Evolutionary conservation across 2,888 invertebrate genomes (phyloP).

Genomic region (Caenorhabditis sp.): DNA sequence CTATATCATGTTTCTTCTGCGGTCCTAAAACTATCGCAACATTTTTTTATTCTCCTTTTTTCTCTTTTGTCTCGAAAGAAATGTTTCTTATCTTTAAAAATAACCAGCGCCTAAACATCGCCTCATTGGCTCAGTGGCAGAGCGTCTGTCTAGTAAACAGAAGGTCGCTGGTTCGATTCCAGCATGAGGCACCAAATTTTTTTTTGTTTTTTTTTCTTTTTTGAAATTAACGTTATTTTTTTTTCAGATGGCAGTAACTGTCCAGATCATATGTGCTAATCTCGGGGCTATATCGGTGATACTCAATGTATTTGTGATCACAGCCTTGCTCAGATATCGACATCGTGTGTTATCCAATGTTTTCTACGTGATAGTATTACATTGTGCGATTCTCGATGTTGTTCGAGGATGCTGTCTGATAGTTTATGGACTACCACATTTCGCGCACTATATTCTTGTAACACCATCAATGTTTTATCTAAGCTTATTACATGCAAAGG

Average conservation of each 20-base stretch:
- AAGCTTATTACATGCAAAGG: not conserved
- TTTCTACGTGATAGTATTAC: conserved; percentile 69
- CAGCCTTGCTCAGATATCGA: conserved; percentile 56
- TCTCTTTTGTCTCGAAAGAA: too few species aligned
- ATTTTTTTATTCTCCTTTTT: too few species aligned
- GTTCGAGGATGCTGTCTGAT: conserved; percentile 67
- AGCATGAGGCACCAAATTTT: conserved; percentile 63
- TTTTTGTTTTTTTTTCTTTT: conserved; percentile 2
- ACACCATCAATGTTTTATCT: conserved; percentile 36
- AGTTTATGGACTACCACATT: conserved; percentile 50
- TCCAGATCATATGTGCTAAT: conserved; percentile 61
- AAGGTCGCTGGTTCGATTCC: conserved; percentile 70
- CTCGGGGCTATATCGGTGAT: conserved; percentile 67
- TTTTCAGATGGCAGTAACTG: conserved; percentile 63
- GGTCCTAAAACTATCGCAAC: too few species aligned
- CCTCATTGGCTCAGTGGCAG: conserved; percentile 70
- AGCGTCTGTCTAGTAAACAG: conserved; percentile 71
- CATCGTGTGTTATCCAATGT: conserved; percentile 67
- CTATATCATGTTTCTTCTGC: too few species aligned
- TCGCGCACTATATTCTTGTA: conserved; percentile 40
- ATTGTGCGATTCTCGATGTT: conserved; percentile 68
- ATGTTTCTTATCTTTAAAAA: not conserved
- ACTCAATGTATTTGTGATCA: conserved; percentile 67
- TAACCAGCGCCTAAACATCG: conserved; percentile 9
- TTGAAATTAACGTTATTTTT: not conserved